phyloP scores from a whole-genome alignment of 2,888 invertebrate species.

The Trissoscelio sp. region DNA sequence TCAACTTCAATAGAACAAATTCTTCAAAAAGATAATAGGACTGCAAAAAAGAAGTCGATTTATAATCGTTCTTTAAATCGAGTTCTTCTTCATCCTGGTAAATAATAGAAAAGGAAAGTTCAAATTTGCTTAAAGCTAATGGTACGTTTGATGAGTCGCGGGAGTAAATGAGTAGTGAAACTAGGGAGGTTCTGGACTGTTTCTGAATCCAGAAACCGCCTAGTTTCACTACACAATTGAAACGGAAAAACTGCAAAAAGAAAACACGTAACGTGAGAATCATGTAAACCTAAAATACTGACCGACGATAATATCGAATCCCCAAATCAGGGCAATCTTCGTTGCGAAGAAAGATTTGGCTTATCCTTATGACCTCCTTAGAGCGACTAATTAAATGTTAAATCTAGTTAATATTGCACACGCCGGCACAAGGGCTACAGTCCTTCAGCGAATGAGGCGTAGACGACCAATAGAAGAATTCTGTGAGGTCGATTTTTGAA shows the following conservation, averaged over 20 bases:
- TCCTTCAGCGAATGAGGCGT: conserved; percentile 68
- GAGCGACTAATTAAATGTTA: conserved; percentile 71
- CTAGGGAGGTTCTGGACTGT: too few relatives aligned
- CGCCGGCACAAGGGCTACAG: conserved; percentile 80
- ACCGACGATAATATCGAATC: conserved; percentile 69
- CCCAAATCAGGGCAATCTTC: conserved; percentile 64
- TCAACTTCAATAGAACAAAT: background rate
- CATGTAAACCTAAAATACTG: conserved; percentile 67
- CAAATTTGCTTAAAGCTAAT: conserved; percentile 39
- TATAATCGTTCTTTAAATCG: too few relatives aligned
- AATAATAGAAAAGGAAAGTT: background rate
- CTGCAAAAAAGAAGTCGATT: background rate
- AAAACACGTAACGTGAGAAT: conserved; percentile 65
- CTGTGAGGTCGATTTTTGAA: conserved; percentile 66
- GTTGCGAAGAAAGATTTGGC: conserved; percentile 70
- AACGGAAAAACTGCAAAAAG: conserved; percentile 33
- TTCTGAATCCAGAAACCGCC: too few relatives aligned
- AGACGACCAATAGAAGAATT: conserved; percentile 64
- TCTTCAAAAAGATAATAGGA: background rate
- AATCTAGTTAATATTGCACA: conserved; percentile 82
- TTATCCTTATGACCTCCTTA: conserved; percentile 69
- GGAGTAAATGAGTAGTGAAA: too few relatives aligned
- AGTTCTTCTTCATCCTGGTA: too few relatives aligned
- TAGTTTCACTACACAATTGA: too few relatives aligned
- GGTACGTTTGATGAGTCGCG: conserved; percentile 7